These are phyloP conservation scores for Aldabrachelys gigantea DNA, from an alignment of 2,113 vertebrate genomes.

Conservation along the genomic window DNA sequence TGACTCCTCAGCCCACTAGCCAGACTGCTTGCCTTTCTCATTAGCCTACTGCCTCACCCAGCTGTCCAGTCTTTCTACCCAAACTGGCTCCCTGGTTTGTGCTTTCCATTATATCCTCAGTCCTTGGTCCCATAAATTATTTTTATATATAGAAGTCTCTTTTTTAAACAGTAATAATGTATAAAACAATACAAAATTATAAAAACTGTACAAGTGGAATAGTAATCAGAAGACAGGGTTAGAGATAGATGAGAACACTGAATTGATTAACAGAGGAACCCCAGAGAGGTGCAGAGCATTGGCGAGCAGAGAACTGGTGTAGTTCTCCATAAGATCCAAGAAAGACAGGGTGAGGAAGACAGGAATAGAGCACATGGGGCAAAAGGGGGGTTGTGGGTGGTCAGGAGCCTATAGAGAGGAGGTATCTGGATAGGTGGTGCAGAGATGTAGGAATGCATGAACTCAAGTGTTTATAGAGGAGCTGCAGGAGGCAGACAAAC, in stretches of 20 bases:
- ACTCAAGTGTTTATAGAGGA: background rate
- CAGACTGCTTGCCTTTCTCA: background rate
- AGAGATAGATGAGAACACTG: background rate
- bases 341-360: background rate
- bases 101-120: background rate
- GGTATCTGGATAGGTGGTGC: background rate
- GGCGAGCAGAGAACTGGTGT: background rate
- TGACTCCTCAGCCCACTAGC: background rate
- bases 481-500: background rate
- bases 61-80: background rate
- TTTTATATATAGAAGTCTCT: background rate
- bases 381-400: background rate
- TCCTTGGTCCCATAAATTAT: background rate
- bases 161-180: background rate
- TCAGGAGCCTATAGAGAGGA: background rate
- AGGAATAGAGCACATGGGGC: background rate
- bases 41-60: background rate
- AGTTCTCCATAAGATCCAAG: background rate
- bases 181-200: background rate
- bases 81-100: background rate
- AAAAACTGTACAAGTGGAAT: background rate
- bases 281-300: background rate
- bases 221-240: background rate
- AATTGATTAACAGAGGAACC: too few species aligned
- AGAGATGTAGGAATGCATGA: background rate